Conservation (phyloP, 2,888 invertebrate genomes). For the Chrysopilus asiliformis region DNA sequence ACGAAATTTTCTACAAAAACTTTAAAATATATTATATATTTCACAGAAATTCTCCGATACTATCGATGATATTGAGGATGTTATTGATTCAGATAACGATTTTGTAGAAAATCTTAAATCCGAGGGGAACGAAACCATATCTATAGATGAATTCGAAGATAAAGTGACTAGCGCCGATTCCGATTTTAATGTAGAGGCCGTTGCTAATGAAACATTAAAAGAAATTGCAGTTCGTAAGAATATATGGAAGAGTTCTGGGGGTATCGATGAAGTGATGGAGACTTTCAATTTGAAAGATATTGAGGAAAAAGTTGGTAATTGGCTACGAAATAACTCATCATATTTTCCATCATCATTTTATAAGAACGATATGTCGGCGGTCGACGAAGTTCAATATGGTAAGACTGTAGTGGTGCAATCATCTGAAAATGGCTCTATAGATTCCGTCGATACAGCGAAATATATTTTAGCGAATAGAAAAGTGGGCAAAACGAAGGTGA, state of each 20-base stretch:
- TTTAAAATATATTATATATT: no score
- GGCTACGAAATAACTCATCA: conserved; percentile 6
- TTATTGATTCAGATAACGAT: neutral
- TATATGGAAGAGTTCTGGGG: conserved; percentile 3
- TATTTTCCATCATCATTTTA: conserved; percentile 1
- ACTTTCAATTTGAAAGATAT: conserved; percentile 4
- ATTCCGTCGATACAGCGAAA: conserved; percentile 12
- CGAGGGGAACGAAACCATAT: no score
- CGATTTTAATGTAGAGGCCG: conserved; percentile 3
- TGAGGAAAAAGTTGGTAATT: conserved; percentile 7
- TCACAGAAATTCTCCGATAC: no score
- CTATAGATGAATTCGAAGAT: conserved; percentile 8
- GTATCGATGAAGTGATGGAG: conserved; percentile 9
- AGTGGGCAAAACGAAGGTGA: conserved; percentile 1
- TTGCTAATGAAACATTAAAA: conserved; percentile 9
- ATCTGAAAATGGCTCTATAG: conserved; percentile 2
- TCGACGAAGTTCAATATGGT: neutral
- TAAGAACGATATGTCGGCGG: neutral
- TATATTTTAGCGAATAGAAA: conserved; percentile 15
- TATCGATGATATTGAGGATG: neutral
- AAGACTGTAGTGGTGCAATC: conserved; percentile 1
- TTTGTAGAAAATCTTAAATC: neutral
- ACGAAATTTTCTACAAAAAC: no score
- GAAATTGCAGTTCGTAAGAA: conserved; percentile 8
- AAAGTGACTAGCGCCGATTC: conserved; percentile 4